phyloP scores from a whole-genome alignment of 1,140 invertebrate species.

The Nautilus pompilius region DNA sequence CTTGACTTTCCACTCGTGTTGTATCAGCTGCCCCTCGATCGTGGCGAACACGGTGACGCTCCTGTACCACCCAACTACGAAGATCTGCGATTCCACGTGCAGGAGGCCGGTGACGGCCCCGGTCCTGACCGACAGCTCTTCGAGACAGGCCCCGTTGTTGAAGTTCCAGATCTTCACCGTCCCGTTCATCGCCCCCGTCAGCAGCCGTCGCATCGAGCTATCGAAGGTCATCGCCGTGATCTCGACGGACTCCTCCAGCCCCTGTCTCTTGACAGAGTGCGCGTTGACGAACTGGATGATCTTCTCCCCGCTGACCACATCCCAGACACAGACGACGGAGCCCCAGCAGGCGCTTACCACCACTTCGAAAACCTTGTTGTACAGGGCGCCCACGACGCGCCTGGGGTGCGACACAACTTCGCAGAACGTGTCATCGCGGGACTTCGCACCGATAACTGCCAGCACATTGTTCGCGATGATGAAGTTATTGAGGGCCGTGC shows the following conservation, averaged over 20 bases:
- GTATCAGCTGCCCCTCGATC: too few species aligned
- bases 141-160: slow-evolving; percentile 68
- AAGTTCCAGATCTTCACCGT: slow-evolving; percentile 76
- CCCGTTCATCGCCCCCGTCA: slow-evolving; percentile 70
- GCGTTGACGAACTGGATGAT: slow-evolving; percentile 45
- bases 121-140: slow-evolving; percentile 47
- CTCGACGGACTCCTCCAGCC: slow-evolving; percentile 64
- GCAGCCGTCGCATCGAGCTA: slow-evolving; percentile 64
- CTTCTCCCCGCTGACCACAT: slow-evolving; percentile 38
- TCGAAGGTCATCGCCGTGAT: slow-evolving; percentile 76
- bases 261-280: slow-evolving; percentile 27
- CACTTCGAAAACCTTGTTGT: slow-evolving; percentile 38
- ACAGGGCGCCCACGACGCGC: slow-evolving; percentile 34
- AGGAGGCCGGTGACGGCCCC: too few species aligned
- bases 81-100: too few species aligned
- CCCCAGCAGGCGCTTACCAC: slow-evolving; percentile 38
- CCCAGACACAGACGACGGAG: slow-evolving; percentile 48
- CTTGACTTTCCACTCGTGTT: slow-evolving; percentile 66
- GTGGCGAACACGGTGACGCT: too few species aligned
- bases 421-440: slow-evolving; percentile 20
- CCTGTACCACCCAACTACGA: too few species aligned
- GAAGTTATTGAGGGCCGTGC: slow-evolving; percentile 23
- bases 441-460: slow-evolving; percentile 4
- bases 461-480: slow-evolving; percentile 34
- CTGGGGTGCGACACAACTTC: slow-evolving; percentile 39